Percentiles rank a stretch among this genome's conserved stretches.
phyloP scores from a whole-genome alignment of 2,797 vertebrate genomes.

The Megaceryle alcyon region DNA sequence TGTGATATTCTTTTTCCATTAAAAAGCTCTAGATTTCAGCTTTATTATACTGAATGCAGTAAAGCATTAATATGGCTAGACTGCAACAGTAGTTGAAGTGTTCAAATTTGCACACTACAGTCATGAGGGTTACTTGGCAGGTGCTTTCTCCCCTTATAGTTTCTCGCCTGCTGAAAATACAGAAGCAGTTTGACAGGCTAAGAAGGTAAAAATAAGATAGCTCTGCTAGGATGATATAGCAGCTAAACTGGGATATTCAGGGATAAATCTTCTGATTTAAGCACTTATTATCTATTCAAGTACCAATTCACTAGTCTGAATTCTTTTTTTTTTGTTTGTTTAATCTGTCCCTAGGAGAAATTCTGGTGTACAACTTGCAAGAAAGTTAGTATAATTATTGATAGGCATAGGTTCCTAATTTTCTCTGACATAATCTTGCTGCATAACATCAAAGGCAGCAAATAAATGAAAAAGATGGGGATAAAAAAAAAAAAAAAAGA shows the following conservation, averaged over 20 bases:
- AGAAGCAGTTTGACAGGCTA: not conserved
- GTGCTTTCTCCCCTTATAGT: not conserved
- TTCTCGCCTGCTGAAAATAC: not conserved
- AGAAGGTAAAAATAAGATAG: not conserved
- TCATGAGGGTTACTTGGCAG: not conserved
- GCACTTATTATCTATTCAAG: not conserved
- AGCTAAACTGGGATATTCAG: not conserved
- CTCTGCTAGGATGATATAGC: not conserved
- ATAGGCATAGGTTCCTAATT: not conserved
- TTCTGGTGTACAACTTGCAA: not conserved
- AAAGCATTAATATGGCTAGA: not conserved
- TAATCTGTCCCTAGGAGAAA: not conserved
- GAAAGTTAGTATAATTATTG: slow-evolving; percentile 2
- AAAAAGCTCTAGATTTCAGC: not conserved
- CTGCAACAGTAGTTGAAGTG: not conserved
- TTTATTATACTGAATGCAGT: not conserved
- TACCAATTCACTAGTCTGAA: not conserved
- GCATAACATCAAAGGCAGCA: slow-evolving; percentile 29
- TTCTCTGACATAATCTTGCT: slow-evolving; percentile 15
- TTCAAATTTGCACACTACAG: not conserved
- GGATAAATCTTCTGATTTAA: not conserved
- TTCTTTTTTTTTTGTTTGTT: not conserved
- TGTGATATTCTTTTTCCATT: not conserved
- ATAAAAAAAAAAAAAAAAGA: not conserved
- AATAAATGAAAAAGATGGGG: not conserved